Base-by-base conservation (phyloP, 2,888 invertebrate species). In the Drosophila mimica region DNA sequence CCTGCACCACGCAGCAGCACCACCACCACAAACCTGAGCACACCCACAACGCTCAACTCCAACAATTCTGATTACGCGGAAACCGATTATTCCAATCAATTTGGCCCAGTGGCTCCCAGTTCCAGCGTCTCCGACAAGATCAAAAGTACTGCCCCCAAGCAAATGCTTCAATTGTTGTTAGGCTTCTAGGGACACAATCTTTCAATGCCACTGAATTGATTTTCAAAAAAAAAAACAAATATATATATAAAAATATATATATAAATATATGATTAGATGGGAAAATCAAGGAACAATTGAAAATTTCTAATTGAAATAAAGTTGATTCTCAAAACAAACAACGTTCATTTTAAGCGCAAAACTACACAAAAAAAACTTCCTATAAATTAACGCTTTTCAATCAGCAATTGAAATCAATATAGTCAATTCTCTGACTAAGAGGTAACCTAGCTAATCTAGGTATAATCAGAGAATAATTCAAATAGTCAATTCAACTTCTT, bases 41-140 rank as follows among this genome's bases (percentile, higher is more conserved):
- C 85, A 9, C 70, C 84, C n/a, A 76, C 81, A 20, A 81, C 88
- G 4, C 66, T 78, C 8, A 80, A 73, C 48, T 90, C 88, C 2
- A 77, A 75, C 34, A 79, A 73, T 30, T 91, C 91, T 53, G 86
- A 89, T 56, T 84, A 85, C 71, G 73, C 76, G 4, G 87, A 88
- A 31, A 85, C 83, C 49, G 87, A 89, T 61, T 89, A 81, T 58
- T 83, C 82, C 52, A 65, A 70, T 20, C 65, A 81, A 9, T 83
- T 91, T 70, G 89, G 72, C 43, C 88, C 88, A 11, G 80, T 89
- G 62, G 77, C 83, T 28, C 78, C 88, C 33, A 89, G 82, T 72
- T 79, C 88, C 68, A 91, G 92, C 73, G 92, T 92, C 63, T 92
- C 88, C 83, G 92, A 92, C 62, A 92, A 92, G 88, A 92, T 92